Conservation (phyloP, 2,888 invertebrate species). For the Parthenolecanium corni region DNA sequence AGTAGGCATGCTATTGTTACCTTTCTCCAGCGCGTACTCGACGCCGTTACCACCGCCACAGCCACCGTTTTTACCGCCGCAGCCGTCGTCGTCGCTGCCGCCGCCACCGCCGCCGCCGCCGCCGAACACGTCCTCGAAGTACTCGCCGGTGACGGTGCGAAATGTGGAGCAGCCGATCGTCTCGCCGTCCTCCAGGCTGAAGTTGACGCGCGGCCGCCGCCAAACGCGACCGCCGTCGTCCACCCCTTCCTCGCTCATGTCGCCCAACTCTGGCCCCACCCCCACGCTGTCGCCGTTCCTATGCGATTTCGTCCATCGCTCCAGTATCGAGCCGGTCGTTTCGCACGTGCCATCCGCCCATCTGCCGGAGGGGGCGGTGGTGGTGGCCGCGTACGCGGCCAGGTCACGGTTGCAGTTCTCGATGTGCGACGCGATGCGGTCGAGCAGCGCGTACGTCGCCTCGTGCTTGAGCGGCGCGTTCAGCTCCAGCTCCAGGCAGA, state of each 20-base stretch:
- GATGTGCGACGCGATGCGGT: conserved; percentile 30
- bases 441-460: conserved; percentile 40
- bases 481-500: conserved; percentile 34
- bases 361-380: background rate
- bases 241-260: too few species aligned
- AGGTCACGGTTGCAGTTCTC: conserved; percentile 34
- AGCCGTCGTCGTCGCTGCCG: background rate
- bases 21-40: too few species aligned
- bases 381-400: conserved; percentile 24
- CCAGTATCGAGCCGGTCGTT: conserved; percentile 31
- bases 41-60: too few species aligned
- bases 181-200: conserved; percentile 22
- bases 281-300: background rate
- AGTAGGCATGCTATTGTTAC: too few species aligned
- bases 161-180: conserved; percentile 31
- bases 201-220: background rate
- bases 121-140: background rate
- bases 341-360: conserved; percentile 10
- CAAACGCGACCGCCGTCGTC: too few species aligned
- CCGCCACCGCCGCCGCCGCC: too few species aligned
- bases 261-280: too few species aligned
- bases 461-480: conserved; percentile 39
- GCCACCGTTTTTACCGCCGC: too few species aligned
- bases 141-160: conserved; percentile 4
- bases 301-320: conserved; percentile 31